These are phyloP conservation scores for Erannis defoliaria DNA, from an alignment of 2,888 invertebrate genomes.

Conservation along the genomic window DNA sequence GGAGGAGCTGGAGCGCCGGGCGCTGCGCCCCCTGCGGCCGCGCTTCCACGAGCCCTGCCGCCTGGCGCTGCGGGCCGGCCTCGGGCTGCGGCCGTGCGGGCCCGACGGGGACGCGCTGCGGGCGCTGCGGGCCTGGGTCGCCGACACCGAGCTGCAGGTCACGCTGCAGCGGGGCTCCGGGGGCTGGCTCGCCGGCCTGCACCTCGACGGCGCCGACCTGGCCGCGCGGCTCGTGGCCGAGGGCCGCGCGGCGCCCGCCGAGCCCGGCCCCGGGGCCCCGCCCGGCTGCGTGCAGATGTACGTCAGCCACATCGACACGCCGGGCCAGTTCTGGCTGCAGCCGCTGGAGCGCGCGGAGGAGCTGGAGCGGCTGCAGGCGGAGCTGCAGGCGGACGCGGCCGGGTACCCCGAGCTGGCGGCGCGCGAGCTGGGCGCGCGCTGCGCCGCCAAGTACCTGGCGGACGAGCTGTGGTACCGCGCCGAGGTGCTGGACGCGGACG, in stretches of 20 bases:
- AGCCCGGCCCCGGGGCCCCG: slow-evolving; percentile 31
- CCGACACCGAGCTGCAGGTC: slow-evolving; percentile 83
- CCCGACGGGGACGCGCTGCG: slow-evolving; percentile 70
- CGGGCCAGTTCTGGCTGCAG: slow-evolving; percentile 92
- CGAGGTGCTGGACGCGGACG: slow-evolving; percentile 92
- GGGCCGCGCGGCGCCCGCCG: slow-evolving; percentile 45
- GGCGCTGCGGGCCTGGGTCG: slow-evolving; percentile 74
- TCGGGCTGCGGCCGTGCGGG: slow-evolving; percentile 74
- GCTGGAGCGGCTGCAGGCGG: slow-evolving; percentile 88
- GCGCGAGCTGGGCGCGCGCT: slow-evolving; percentile 88
- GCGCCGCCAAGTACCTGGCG: slow-evolving; percentile 92
- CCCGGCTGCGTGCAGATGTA: slow-evolving; percentile 82
- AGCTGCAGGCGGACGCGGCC: slow-evolving; percentile 87
- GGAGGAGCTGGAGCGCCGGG: slow-evolving; percentile 81
- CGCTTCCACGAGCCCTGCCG: slow-evolving; percentile 77
- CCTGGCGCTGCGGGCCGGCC: slow-evolving; percentile 70
- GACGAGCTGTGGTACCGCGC: slow-evolving; percentile 98
- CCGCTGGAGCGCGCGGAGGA: slow-evolving; percentile 84
- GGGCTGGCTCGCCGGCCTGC: slow-evolving; percentile 86
- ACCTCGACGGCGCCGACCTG: slow-evolving; percentile 80
- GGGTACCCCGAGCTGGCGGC: slow-evolving; percentile 84
- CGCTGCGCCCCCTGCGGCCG: slow-evolving; percentile 80
- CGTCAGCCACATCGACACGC: slow-evolving; percentile 91
- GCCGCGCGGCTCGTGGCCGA: slow-evolving; percentile 69
- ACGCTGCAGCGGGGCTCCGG: slow-evolving; percentile 82